Evolutionary conservation across 2,113 vertebrate species (phyloP), one percentile per base, ranked within the genome.

Genomic region (Etia nguti): DNA sequence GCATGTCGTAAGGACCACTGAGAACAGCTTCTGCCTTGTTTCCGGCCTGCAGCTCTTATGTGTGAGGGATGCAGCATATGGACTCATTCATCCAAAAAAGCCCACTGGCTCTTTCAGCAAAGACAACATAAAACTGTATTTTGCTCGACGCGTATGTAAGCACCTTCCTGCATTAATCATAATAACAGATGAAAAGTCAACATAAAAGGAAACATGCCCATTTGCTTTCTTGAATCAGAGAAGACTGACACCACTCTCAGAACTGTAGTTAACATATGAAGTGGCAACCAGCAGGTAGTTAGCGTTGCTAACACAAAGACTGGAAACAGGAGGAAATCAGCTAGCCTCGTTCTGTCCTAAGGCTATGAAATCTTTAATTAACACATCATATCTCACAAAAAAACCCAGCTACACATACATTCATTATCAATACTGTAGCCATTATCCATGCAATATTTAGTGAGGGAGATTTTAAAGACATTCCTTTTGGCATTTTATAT

Each of bases 41-140:
- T 92, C 84, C 38, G 87, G 92, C 91, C 94, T 77, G 86, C 87
- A 88, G 93, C 92, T 91, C 86, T 94, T 92, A 90, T 92, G 94
- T 96, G 94, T 91, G 92, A 95, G 90, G 88, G 85, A 82, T 89
- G 85, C 79, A 92, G 93, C 95, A 94, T 96, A 96, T 95, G 95
- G 94, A 95, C 84, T 87, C 93, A 94, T 92, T 91, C 90, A 88
- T 83, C 88, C 88, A 91, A 88, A 93, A 87, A 94, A 94, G 86
- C 88, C 90, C 87, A 91, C 85, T 10, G 79, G 89, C 87, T 86
- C 88, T 91, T 84, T 70, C 79, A 79, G 83, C 43, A 65, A 85
- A 89, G 34, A 86, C 87, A 83, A 87, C 86, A 88, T 81, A 85
- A 82, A 93, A 85, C 83, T 77, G 57, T 85, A 18, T 68, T 87